phyloP scores from a whole-genome alignment of 2,888 invertebrate genomes.

The Apamea anceps region DNA sequence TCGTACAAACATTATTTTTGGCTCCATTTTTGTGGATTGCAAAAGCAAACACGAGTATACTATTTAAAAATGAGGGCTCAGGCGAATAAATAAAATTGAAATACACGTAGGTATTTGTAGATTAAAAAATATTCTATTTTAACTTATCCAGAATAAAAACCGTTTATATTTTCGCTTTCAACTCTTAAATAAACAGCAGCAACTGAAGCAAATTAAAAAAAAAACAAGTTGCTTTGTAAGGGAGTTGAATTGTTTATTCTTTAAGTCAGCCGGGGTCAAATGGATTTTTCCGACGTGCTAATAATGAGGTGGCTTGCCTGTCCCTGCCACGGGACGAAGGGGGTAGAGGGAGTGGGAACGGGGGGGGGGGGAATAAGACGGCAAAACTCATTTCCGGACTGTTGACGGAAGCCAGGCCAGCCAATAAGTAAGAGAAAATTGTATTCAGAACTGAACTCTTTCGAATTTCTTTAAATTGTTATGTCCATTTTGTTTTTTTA shows the following conservation, averaged over 20 bases:
- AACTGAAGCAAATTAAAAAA: slow-evolving; percentile 19
- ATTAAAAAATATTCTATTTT: slow-evolving; percentile 23
- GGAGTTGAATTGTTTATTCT: slow-evolving; percentile 60
- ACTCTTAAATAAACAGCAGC: slow-evolving; percentile 8
- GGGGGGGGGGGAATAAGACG: slow-evolving; percentile 68
- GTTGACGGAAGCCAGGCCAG: slow-evolving; percentile 83
- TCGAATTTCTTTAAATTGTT: slow-evolving; percentile 80
- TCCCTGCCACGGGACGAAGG: slow-evolving; percentile 70
- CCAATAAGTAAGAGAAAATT: slow-evolving; percentile 86
- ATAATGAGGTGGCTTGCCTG: slow-evolving; percentile 83
- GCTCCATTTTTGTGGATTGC: slow-evolving; percentile 42
- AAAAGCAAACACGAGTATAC: slow-evolving; percentile 47
- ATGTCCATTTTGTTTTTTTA: slow-evolving; percentile 39
- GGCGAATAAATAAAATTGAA: slow-evolving; percentile 41
- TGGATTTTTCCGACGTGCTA: slow-evolving; percentile 78
- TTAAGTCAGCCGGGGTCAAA: slow-evolving; percentile 74
- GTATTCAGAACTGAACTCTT: slow-evolving; percentile 81
- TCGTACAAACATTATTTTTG: slow-evolving; percentile 40
- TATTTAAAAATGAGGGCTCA: slow-evolving; percentile 36
- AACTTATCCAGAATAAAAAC: background rate
- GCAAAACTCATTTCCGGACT: slow-evolving; percentile 88
- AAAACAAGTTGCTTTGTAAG: slow-evolving; percentile 25
- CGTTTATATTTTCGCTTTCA: slow-evolving; percentile 16
- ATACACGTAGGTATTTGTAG: slow-evolving; percentile 22
- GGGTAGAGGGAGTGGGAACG: slow-evolving; percentile 51